phyloP scores from a whole-genome alignment of 2,797 vertebrate species.

The Centropyge bicolor region DNA sequence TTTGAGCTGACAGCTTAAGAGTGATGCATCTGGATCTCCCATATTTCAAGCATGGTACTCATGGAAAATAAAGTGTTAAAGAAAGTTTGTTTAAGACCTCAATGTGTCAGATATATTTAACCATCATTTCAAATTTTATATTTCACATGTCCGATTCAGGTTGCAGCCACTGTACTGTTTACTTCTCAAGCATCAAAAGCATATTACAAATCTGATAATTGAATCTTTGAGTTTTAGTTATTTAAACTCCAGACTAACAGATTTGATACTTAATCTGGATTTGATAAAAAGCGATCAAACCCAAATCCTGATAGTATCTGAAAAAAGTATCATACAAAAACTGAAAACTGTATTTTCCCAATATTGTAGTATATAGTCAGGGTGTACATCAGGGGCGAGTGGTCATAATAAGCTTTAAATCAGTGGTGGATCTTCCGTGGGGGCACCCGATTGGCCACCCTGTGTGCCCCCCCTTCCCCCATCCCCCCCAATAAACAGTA shows the following conservation, averaged over 20 bases:
- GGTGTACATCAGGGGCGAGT: too few relatives aligned
- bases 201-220: background rate
- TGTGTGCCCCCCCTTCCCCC: too few relatives aligned
- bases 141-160: background rate
- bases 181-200: background rate
- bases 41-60: background rate
- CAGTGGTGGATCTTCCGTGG: too few relatives aligned
- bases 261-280: too few relatives aligned
- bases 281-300: too few relatives aligned
- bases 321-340: too few relatives aligned
- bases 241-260: background rate
- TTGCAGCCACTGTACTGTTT: background rate
- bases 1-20: background rate
- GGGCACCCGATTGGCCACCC: too few relatives aligned
- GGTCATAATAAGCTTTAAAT: too few relatives aligned
- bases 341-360: too few relatives aligned
- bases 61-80: background rate
- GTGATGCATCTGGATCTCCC: background rate
- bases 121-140: background rate
- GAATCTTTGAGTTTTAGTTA: background rate
- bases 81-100: background rate
- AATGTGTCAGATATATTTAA: background rate
- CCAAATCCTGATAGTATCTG: too few relatives aligned
- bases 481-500: too few relatives aligned
- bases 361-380: too few relatives aligned